Percentiles rank a stretch among this genome's conserved stretches.
phyloP scores from a whole-genome alignment of 2,888 invertebrate species.

The Polyploca ridens region DNA sequence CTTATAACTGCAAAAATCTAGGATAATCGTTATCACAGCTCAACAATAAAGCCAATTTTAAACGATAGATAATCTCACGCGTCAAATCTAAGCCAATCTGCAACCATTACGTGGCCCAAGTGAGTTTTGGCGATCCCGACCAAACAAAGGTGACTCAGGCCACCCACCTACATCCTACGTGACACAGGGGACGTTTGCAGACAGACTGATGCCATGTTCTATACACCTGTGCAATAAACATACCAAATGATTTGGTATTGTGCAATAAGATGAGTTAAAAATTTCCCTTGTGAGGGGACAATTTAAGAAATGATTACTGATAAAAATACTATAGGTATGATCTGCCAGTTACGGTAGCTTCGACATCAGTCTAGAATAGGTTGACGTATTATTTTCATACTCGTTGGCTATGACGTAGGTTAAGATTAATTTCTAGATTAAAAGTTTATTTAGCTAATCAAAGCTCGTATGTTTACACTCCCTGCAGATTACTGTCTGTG shows the following conservation, averaged over 20 bases:
- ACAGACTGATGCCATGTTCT: background rate
- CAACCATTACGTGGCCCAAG: background rate
- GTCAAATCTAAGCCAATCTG: background rate
- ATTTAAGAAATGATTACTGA: too few relatives aligned
- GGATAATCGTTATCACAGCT: background rate
- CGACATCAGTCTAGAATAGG: too few relatives aligned
- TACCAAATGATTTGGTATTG: background rate
- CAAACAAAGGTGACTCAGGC: background rate
- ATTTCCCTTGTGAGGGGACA: background rate
- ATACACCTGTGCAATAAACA: background rate
- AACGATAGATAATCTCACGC: background rate
- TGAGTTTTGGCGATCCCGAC: background rate
- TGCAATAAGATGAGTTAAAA: background rate
- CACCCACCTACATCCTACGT: conserved; percentile 1
- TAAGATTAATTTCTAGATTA: too few relatives aligned
- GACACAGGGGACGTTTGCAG: background rate
- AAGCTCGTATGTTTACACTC: too few relatives aligned
- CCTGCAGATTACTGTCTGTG: too few relatives aligned
- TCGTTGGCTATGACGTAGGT: too few relatives aligned
- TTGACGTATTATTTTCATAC: too few relatives aligned
- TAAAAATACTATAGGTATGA: too few relatives aligned
- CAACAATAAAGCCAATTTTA: background rate
- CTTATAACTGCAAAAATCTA: background rate
- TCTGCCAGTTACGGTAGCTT: too few relatives aligned
- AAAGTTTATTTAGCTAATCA: too few relatives aligned